Percentiles rank a stretch among this genome's conserved stretches.
Conservation (phyloP, 2,797 vertebrate species). For the Amniataba percoides region DNA sequence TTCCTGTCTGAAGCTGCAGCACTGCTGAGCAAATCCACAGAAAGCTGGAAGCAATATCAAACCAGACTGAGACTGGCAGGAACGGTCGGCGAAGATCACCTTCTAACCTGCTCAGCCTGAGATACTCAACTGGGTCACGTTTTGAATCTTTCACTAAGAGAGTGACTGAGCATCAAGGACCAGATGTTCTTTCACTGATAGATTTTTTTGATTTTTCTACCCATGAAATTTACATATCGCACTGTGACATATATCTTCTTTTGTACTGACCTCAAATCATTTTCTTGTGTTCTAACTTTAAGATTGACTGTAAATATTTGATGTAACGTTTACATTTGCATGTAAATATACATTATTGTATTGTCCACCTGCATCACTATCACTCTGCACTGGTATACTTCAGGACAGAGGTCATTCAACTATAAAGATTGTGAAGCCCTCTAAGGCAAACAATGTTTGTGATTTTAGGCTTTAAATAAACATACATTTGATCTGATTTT, state of each 20-base stretch:
- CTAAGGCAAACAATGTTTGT: not conserved
- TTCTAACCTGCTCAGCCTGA: constrained; percentile 44
- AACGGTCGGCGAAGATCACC: constrained; percentile 35
- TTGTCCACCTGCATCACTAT: constrained; percentile 11
- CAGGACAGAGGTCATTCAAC: constrained; percentile 13
- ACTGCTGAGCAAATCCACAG: constrained; percentile 41
- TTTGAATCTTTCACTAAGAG: constrained; percentile 27
- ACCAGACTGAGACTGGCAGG: constrained; percentile 24
- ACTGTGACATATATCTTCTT: constrained; percentile 19
- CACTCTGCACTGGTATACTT: not conserved
- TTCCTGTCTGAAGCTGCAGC: not conserved
- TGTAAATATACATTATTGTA: constrained; percentile 46
- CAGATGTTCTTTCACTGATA: constrained; percentile 35
- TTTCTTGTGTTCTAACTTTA: constrained; percentile 35
- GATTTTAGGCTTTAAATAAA: no score
- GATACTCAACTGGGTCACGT: constrained; percentile 14
- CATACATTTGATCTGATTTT: no score
- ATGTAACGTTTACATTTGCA: constrained; percentile 40
- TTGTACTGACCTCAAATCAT: constrained; percentile 34
- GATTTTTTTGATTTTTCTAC: constrained; percentile 44
- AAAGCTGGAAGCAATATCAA: constrained; percentile 37
- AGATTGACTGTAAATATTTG: constrained; percentile 48
- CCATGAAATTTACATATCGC: constrained; percentile 44
- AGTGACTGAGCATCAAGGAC: constrained; percentile 13
- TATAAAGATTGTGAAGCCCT: no score